Evolutionary conservation across 2,888 invertebrate species (phyloP), one percentile per base, ranked within the genome.

Genomic region (Melanargia galathea): DNA sequence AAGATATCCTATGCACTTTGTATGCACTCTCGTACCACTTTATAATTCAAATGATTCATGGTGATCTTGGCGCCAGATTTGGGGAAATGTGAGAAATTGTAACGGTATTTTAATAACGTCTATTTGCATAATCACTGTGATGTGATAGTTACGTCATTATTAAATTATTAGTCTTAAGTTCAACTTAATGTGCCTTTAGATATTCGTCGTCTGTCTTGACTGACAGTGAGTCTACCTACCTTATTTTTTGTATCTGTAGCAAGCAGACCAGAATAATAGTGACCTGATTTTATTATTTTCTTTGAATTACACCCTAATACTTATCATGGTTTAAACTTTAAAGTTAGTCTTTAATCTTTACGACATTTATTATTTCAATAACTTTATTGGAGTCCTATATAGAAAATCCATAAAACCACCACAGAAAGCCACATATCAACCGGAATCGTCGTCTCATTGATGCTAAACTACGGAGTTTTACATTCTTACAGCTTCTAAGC

Each of bases 11-110:
- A 84, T 88, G 87, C 87, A 84, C 82, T 83, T 80, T 76, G 81
- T 79, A 81, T 87, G 90, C 91, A 87, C 84, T 87, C 86, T 75
- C 79, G 81, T 82, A 80, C 81, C 83, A 85, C 89, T 90, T 89
- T 88, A 89, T 89, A 88, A 91, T 90, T 90, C 85, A 90, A 88
- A 90, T 90, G 81, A 85, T 84, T 79, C 82, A 74, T 78, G 46
- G 75, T 76, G 77, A 80, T 79, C 75, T 75, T 79, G n/a, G 74
- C 75, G 76, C 77, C 79, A 79, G 78, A 81, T 82, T 81, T 75
- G 75, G 79, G 83, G 81, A 84, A 87, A 87, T 88, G 90, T 90
- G 90, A 84, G 90, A 90, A 89, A 81, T 84, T 83, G 78, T 89
- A 90, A 90, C 90, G 90, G 87, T 80, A 81, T 82, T 84, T 83